Base-by-base conservation (phyloP, 2,888 invertebrate species). In the Dioctria rufipes region DNA sequence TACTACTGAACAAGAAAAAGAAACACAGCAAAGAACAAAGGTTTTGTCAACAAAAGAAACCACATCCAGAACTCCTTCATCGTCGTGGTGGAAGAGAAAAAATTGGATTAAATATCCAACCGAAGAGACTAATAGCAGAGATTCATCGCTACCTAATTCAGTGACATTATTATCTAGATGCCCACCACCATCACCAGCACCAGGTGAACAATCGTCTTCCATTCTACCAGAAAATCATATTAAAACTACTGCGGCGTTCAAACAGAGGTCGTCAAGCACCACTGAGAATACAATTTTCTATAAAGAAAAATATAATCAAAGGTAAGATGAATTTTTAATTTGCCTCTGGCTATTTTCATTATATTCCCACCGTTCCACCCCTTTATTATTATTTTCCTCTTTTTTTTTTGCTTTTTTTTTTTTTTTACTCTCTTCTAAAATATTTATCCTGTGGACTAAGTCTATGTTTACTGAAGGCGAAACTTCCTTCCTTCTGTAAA, bases 291-390 rank as follows among this genome's bases (percentile, higher is more conserved):
- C 54, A 58, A 42, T 42, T 60, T 77, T 5, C 43, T 77, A 40
- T 13, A 61, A 67, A 77, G 58, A 37, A 77, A 80, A 82, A 82
- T 67, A 82, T 82, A 81, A 82, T 82, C 82, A 81, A 82, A 82
- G 82, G 82, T 82, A 82, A 81, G 81, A 82, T 82, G 81, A 81
- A 81, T 82, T 82, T 82, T 82, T 82, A 82, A 82, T 82, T 81
- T 81, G 77, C 82, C 79, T 46, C 4, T 54, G 67, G 78, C 60
- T 49, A 71, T 65, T 80, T 80, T 80, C 82, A 81, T 81, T 77
- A 65, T 66, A 60, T 58, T 46, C 39, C 69, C 49, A 42, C 51
- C n/a, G 11, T 51, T 51, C 46, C 63, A 78, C 37, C 63, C 42
- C 13, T 78, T 66, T 40, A 54, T 78, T 54, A 40, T 54, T 66